Evolutionary conservation across 2,113 vertebrate genomes (phyloP), one percentile per base, ranked within the genome.

Genomic region (Chiloscyllium plagiosum): DNA sequence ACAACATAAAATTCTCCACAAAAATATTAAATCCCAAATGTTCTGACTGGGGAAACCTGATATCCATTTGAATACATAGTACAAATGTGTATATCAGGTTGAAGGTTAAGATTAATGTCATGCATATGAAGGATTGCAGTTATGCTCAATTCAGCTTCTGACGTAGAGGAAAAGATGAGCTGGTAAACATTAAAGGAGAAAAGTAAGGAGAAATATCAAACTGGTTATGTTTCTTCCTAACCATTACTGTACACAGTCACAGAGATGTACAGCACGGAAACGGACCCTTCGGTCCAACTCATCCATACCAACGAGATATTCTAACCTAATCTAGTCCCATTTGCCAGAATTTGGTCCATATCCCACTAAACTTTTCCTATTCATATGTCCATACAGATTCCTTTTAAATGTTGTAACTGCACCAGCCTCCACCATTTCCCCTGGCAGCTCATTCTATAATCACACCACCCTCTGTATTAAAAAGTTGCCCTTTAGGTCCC

Each of bases 41-140:
- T 7, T 93, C 56, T 37, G 61, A 61, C 17, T 13, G 87, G 0
- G 0, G 87, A 92, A 92, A n/a, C 4, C 87, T 65, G 56, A 61
- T 37, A 93, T 93, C n/a, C 37, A 93, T 19, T 66, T 66, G 61
- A 68, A 37, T 22, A 66, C 37, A 37, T 4, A 68, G 89, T 22
- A 42, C 15, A 37, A n/a, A 93, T 93, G 89, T 66, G 61, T n/a
- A 61, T 37, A 37, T 33, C 61, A 93, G 61, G 65, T n/a, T 93
- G 61, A 93, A 17, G 56, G 89, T 93, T 65, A 68, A 93, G 89
- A 66, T 93, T 93, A 93, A 93, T 93, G 87, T 65, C 29, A 92
- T 92, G 87, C 87, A 92, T 33, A 56, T 65, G 87, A 92, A n/a
- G 61, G 56, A 92, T 65, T 65, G 37, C 61, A 66, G 37, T 93